These are phyloP conservation scores for Eufriesea mexicana DNA, from an alignment of 1,140 invertebrate species.

Conservation along the genomic window DNA sequence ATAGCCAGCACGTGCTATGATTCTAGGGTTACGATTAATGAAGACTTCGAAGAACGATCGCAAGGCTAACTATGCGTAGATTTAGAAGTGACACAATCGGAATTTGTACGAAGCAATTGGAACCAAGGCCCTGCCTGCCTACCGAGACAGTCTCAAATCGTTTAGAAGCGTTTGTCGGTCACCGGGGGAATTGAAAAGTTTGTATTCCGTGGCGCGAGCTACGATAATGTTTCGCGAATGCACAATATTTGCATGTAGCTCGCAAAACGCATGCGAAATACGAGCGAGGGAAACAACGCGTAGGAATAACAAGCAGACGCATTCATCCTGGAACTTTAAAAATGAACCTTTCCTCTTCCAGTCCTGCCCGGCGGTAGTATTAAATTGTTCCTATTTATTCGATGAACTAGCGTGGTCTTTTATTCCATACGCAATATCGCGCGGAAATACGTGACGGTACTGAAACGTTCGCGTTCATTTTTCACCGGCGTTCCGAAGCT, in stretches of 20 bases:
- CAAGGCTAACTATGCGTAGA: slow-evolving; percentile 28
- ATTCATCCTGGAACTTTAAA: background rate
- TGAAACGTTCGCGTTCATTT: background rate
- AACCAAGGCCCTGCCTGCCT: background rate
- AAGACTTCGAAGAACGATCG: slow-evolving; percentile 39
- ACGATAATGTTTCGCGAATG: slow-evolving; percentile 3
- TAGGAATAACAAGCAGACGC: background rate
- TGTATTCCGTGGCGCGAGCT: background rate
- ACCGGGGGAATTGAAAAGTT: background rate
- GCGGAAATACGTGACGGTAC: slow-evolving; percentile 25
- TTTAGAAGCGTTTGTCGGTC: background rate
- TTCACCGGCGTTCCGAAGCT: background rate
- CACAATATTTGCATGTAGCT: slow-evolving; percentile 5
- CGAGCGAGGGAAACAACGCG: background rate
- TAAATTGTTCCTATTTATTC: background rate
- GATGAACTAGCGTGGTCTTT: background rate
- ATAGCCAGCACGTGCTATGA: slow-evolving; percentile 37
- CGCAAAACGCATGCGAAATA: slow-evolving; percentile 21
- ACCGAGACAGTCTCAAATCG: background rate
- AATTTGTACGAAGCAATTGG: slow-evolving; percentile 14
- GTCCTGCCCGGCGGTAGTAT: background rate
- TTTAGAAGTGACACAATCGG: slow-evolving; percentile 35
- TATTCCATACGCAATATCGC: slow-evolving; percentile 6
- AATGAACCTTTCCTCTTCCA: background rate
- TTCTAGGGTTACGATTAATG: slow-evolving; percentile 34